Base-by-base conservation (phyloP, 2,113 vertebrate species). In the Stictonetta naevosa region DNA sequence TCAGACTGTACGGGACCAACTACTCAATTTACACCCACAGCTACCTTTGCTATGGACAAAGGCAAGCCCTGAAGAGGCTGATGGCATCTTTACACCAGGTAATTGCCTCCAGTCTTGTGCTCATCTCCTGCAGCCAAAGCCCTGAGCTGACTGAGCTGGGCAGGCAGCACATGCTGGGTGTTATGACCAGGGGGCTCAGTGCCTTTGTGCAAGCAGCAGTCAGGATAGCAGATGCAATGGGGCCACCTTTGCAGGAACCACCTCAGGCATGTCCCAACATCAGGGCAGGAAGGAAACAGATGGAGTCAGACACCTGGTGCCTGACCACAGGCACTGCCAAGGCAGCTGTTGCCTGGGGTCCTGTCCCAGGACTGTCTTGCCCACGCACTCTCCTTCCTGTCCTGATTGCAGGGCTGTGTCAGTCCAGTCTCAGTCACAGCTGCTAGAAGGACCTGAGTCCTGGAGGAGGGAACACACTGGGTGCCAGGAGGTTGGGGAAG, bases 21-120 rank as follows among this genome's bases (percentile, higher is more conserved):
- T 97, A 98, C 92, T 87, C 91, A 8, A 8, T 98, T 64, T 98
- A 98, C 92, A 97, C 98, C 1, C 96, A 98, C 87, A 98, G 98
- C 90, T 97, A 98, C 96, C 97, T 98, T 56, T 98, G 98, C 86
- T 98, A 97, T 0, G 98, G 98, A 23, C 96, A 97, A 1, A 97
- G 96, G 53, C 97, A 98, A 78, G 93, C 94, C n/a, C 48, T 98
- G 87, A 95, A 10, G 58, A 90, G 94, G 77, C 95, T 98, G 36
- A 86, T 98, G 83, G 97, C 77, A 1, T 8, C 62, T 31, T 89
- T 98, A 25, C 68, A 95, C 33, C 92, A 97, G 98, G 98, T 98
- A 34, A 66, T 22, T 5, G 2, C 52, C 14, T 31, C 56, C 64
- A 74, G 52, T 25, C 38, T 52, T 66, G 26, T 31, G 28, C n/a